phyloP scores from a whole-genome alignment of 2,113 vertebrate genomes.

The Vireo altiloquus region DNA sequence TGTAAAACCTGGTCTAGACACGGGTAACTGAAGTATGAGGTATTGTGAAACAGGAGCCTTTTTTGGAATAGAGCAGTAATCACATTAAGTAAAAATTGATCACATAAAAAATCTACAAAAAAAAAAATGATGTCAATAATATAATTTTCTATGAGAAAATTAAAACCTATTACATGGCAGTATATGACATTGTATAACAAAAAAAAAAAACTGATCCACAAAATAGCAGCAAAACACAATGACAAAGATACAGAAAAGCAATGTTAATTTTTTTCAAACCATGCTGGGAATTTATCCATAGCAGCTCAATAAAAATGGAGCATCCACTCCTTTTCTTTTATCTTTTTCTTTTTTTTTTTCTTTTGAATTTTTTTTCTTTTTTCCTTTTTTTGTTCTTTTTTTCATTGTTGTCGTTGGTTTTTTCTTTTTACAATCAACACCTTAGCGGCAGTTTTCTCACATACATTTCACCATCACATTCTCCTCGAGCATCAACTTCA shows the following conservation, averaged over 20 bases:
- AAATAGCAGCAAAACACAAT: slow-evolving; percentile 96
- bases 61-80: slow-evolving; percentile 96
- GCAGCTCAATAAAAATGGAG: slow-evolving; percentile 89
- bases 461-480: slow-evolving; percentile 73
- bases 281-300: slow-evolving; percentile 89
- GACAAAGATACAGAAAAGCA: slow-evolving; percentile 86
- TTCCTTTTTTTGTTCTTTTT: slow-evolving; percentile 56
- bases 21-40: slow-evolving; percentile 92
- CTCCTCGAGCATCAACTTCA: slow-evolving; percentile 74
- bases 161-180: slow-evolving; percentile 89
- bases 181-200: slow-evolving; percentile 87
- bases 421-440: slow-evolving; percentile 81
- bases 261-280: slow-evolving; percentile 77
- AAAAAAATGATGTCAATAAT: slow-evolving; percentile 84
- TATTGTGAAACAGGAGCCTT: slow-evolving; percentile 90
- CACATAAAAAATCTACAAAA: slow-evolving; percentile 85
- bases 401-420: background rate
- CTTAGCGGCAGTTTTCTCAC: slow-evolving; percentile 79
- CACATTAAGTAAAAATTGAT: slow-evolving; percentile 88
- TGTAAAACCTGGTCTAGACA: slow-evolving; percentile 77
- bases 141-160: slow-evolving; percentile 97
- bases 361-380: slow-evolving; percentile 6
- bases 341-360: slow-evolving; percentile 60
- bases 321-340: slow-evolving; percentile 74
- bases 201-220: slow-evolving; percentile 78